A percentile compares a stretch with the other conserved stretches of the same genome.
phyloP scores from a whole-genome alignment of 2,113 vertebrate species.

The Labeo catla region DNA sequence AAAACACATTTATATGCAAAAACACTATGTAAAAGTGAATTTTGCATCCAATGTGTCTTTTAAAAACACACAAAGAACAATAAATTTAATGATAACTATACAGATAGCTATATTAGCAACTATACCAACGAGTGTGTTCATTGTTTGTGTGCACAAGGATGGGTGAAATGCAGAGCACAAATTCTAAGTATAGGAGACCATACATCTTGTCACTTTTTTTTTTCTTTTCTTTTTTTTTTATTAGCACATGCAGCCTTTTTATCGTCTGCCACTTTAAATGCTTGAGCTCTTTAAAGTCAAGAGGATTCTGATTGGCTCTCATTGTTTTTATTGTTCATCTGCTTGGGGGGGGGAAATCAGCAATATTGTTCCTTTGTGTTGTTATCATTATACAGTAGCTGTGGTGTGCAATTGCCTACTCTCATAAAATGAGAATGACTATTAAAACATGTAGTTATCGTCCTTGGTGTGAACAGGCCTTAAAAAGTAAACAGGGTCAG shows the following conservation, averaged over 20 bases:
- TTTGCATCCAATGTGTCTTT: too few species aligned
- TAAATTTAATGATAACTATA: not conserved
- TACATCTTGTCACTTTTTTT: too few species aligned
- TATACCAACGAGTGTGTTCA: too few species aligned
- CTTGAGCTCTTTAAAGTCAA: too few species aligned
- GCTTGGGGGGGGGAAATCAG: not conserved
- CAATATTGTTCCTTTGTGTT: not conserved
- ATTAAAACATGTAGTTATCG: not conserved
- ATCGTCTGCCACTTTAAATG: too few species aligned
- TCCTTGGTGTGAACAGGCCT: not conserved
- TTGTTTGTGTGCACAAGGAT: too few species aligned
- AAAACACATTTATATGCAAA: too few species aligned
- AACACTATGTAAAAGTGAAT: too few species aligned
- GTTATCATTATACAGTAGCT: not conserved
- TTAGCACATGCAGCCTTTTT: too few species aligned
- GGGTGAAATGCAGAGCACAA: too few species aligned
- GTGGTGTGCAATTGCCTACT: not conserved
- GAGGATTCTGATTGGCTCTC: not conserved
- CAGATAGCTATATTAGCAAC: not conserved
- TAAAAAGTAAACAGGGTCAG: not conserved
- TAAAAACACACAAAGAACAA: not conserved
- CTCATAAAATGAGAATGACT: not conserved
- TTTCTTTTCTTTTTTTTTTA: too few species aligned
- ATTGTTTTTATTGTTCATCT: not conserved
- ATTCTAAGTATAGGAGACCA: too few species aligned